These are phyloP conservation scores for Noctua janthina DNA, from an alignment of 2,888 invertebrate genomes.

Conservation along the genomic window DNA sequence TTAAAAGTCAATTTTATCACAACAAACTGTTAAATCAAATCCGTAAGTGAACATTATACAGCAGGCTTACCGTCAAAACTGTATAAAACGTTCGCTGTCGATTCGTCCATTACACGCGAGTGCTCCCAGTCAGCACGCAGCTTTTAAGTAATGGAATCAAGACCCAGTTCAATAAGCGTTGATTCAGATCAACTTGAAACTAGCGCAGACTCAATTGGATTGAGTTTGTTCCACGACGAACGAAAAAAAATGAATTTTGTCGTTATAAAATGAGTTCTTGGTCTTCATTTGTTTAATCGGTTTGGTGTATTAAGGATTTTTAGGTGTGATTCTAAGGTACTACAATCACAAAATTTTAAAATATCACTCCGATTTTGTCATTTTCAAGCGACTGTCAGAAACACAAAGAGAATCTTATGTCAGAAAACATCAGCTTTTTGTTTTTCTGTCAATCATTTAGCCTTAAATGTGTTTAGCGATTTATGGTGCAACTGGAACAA, in stretches of 20 bases:
- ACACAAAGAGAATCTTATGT: not conserved
- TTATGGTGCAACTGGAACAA: not conserved
- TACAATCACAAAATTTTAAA: not conserved
- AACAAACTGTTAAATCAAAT: slow-evolving; percentile 4
- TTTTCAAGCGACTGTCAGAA: not conserved
- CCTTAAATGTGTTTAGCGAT: not conserved
- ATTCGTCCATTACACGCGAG: slow-evolving; percentile 40
- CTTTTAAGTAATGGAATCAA: slow-evolving; percentile 60
- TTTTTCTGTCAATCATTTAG: not conserved
- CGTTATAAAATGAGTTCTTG: slow-evolving; percentile 17
- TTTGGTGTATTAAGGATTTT: not conserved
- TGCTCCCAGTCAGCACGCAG: slow-evolving; percentile 49
- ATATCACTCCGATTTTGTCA: not conserved
- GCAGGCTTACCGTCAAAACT: slow-evolving; percentile 3
- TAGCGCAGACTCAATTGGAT: slow-evolving; percentile 53
- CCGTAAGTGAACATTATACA: slow-evolving; percentile 14
- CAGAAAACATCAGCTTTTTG: not conserved
- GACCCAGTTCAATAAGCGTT: slow-evolving; percentile 57
- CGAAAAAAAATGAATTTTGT: slow-evolving; percentile 7
- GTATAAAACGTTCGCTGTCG: slow-evolving; percentile 39
- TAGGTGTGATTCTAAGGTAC: not conserved
- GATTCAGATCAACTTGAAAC: slow-evolving; percentile 60
- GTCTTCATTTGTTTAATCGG: slow-evolving; percentile 31
- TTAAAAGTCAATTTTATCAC: not conserved
- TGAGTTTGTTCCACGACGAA: slow-evolving; percentile 39